These are phyloP conservation scores for Eulemur albifrons DNA, from an alignment of 2,797 vertebrate species.

Conservation along the genomic window DNA sequence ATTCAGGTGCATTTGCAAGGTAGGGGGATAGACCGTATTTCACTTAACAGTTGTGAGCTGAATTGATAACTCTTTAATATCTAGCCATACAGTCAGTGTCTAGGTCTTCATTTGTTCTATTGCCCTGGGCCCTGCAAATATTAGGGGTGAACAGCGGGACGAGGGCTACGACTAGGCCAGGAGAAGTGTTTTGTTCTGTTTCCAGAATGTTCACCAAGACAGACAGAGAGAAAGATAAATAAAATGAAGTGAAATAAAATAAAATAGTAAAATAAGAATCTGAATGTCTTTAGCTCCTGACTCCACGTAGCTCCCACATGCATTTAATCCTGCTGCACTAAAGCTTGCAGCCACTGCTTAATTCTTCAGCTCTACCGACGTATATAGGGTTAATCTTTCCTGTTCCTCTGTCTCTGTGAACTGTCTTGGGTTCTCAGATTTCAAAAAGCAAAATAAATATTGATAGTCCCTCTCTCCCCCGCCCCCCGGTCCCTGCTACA, in stretches of 20 bases:
- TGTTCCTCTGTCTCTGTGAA: neutral
- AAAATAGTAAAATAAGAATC: neutral
- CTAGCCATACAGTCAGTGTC: neutral
- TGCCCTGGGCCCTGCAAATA: neutral
- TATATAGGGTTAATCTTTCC: neutral
- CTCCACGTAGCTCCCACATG: accelerated
- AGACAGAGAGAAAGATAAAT: neutral
- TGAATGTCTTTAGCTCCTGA: neutral
- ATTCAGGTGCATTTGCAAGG: neutral
- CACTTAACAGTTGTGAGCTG: no score
- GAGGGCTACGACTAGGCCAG: neutral
- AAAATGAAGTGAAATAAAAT: neutral
- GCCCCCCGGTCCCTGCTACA: accelerated
- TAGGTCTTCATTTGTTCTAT: neutral
- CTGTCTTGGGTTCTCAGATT: neutral
- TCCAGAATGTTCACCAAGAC: neutral
- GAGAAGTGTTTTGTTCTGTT: neutral
- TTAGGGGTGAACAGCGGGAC: neutral
- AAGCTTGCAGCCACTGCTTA: no score
- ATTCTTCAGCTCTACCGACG: neutral
- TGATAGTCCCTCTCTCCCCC: neutral
- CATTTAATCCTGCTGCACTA: accelerated
- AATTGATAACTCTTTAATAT: neutral
- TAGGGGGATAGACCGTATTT: accelerated
- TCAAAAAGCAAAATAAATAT: neutral